Percentiles rank a stretch among this genome's conserved stretches.
Conservation (phyloP, 1,140 invertebrate genomes). For the Cotesia typhae region DNA sequence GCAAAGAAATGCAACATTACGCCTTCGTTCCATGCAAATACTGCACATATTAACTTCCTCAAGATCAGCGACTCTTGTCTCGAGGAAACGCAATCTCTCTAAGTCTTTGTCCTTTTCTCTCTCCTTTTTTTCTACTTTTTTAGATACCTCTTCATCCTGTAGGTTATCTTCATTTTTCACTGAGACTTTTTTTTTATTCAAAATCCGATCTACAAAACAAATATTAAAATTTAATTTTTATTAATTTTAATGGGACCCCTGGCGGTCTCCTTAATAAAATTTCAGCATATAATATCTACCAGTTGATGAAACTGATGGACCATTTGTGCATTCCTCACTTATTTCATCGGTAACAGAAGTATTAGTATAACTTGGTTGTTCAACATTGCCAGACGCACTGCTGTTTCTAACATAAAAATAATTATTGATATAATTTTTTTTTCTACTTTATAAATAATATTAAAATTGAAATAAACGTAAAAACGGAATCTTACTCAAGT, state of each 20-base stretch:
- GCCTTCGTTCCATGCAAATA: conserved; percentile 81
- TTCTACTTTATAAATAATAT: not conserved
- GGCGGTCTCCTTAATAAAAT: not conserved
- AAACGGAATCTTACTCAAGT: conserved; percentile 41
- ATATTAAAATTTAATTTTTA: conserved; percentile 1
- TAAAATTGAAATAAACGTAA: not conserved
- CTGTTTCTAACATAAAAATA: conserved; percentile 29
- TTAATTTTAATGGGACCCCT: no score
- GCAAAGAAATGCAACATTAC: conserved; percentile 88
- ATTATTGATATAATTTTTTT: conserved; percentile 1
- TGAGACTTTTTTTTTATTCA: not conserved
- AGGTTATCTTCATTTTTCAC: conserved; percentile 2
- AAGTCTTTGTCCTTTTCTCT: conserved; percentile 62
- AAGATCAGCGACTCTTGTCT: conserved; percentile 86
- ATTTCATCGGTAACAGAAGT: not conserved
- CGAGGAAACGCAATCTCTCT: conserved; percentile 78
- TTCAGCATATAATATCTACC: not conserved
- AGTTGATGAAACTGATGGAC: conserved; percentile 3
- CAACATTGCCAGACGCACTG: not conserved
- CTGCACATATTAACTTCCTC: conserved; percentile 84
- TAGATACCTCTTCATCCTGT: conserved; percentile 4
- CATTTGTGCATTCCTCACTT: conserved; percentile 10
- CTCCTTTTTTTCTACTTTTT: conserved; percentile 35
- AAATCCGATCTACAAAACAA: conserved; percentile 5
- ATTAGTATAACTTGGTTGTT: conserved; percentile 1